These are phyloP conservation scores for Entomobrya proxima DNA, from an alignment of 2,888 invertebrate species.

Conservation along the genomic window DNA sequence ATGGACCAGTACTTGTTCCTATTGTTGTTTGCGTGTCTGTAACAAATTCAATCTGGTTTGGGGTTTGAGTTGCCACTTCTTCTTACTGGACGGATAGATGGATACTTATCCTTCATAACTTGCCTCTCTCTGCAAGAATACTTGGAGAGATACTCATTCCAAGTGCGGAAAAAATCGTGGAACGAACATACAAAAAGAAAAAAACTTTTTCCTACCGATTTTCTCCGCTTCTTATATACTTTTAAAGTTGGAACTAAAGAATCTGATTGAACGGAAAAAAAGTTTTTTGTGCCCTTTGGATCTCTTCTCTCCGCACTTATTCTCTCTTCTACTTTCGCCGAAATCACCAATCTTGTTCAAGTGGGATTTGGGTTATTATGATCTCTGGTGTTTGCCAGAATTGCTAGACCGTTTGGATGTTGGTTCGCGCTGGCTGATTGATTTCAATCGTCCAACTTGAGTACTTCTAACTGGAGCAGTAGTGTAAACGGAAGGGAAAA, in stretches of 20 bases:
- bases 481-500: neutral
- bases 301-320: neutral
- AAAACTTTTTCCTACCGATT: neutral
- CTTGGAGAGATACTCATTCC: neutral
- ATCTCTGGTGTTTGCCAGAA: slow-evolving; percentile 31
- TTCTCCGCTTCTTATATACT: neutral
- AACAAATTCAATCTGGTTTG: slow-evolving; percentile 51
- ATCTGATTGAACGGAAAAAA: slow-evolving; percentile 14
- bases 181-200: neutral
- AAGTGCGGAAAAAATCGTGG: neutral
- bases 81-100: neutral
- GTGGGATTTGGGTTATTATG: slow-evolving; percentile 28
- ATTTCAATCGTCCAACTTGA: slow-evolving; percentile 7
- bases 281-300: neutral
- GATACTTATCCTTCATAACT: slow-evolving; percentile 17
- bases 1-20: slow-evolving; percentile 35
- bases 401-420: neutral
- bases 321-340: neutral
- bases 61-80: neutral
- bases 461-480: slow-evolving; percentile 7
- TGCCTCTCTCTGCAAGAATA: slow-evolving; percentile 4
- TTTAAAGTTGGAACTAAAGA: neutral
- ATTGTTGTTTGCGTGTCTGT: slow-evolving; percentile 54
- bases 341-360: slow-evolving; percentile 31
- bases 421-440: neutral